Evolutionary conservation across 2,888 invertebrate species (phyloP).

Genomic region (Tiphia femorata): DNA sequence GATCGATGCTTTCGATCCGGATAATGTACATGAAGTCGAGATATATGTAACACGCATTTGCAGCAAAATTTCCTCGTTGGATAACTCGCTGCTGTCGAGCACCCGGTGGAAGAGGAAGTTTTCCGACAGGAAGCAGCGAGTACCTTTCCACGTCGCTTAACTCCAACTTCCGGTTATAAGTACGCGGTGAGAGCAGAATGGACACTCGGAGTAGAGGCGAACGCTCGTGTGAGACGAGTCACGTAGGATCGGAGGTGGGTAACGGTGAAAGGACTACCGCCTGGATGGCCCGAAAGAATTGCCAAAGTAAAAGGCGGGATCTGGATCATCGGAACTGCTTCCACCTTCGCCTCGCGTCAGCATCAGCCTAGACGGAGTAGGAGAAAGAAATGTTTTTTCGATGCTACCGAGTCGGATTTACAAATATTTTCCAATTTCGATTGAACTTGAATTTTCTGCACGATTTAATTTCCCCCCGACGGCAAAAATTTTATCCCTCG

Average conservation of each 20-base stretch:
- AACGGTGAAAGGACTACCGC: slow-evolving; percentile 45
- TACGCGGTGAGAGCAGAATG: slow-evolving; percentile 21
- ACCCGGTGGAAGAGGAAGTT: background rate
- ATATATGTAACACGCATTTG: too few relatives aligned
- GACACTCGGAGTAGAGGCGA: slow-evolving; percentile 18
- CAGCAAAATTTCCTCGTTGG: slow-evolving; percentile 9
- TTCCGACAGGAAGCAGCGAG: slow-evolving; percentile 15
- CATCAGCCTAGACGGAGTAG: too few relatives aligned
- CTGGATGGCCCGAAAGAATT: slow-evolving; percentile 17
- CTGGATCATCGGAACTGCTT: slow-evolving; percentile 35
- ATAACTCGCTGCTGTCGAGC: slow-evolving; percentile 2
- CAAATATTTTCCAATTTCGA: too few relatives aligned
- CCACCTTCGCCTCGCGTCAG: background rate
- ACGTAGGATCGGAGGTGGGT: slow-evolving; percentile 17
- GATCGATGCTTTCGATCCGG: too few relatives aligned
- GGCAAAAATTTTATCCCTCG: too few relatives aligned
- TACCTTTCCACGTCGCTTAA: background rate
- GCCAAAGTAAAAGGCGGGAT: slow-evolving; percentile 34
- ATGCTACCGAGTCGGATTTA: too few relatives aligned
- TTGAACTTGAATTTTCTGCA: too few relatives aligned
- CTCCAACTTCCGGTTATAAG: slow-evolving; percentile 27
- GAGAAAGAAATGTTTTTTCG: background rate
- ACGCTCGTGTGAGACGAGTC: slow-evolving; percentile 8
- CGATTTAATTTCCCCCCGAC: too few relatives aligned
- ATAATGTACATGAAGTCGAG: too few relatives aligned